A percentile compares a stretch with the other conserved stretches of the same genome.
These are phyloP conservation scores for Carposina sasakii DNA, from an alignment of 1,140 invertebrate genomes.

Conservation along the genomic window DNA sequence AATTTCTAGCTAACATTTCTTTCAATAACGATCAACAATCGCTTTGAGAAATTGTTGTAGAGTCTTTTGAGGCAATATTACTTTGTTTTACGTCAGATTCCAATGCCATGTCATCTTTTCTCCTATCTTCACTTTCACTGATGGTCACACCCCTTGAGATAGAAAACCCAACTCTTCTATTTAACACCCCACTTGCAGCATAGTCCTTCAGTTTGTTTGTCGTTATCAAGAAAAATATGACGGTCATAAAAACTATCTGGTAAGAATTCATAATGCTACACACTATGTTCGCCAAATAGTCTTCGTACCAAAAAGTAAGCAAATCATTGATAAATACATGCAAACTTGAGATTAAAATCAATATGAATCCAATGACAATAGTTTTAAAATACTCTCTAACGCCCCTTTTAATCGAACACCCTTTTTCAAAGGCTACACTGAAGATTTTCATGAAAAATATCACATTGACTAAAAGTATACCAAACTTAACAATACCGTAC, in stretches of 20 bases:
- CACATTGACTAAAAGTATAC: constrained; percentile 30
- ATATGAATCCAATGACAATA: constrained; percentile 30
- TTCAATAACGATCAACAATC: not conserved
- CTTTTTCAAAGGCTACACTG: constrained; percentile 23
- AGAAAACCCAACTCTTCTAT: too few species aligned
- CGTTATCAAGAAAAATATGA: constrained; percentile 30
- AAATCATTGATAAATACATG: constrained; percentile 41
- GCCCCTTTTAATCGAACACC: constrained; percentile 17
- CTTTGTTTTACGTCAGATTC: not conserved
- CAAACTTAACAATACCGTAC: constrained; percentile 31
- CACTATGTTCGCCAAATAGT: constrained; percentile 10
- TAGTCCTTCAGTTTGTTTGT: constrained; percentile 20
- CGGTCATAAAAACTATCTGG: constrained; percentile 28
- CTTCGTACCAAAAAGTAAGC: constrained; percentile 24
- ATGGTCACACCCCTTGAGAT: too few species aligned
- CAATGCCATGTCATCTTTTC: not conserved
- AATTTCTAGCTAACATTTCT: too few species aligned
- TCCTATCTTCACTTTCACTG: not conserved
- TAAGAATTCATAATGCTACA: constrained; percentile 41
- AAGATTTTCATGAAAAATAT: constrained; percentile 35
- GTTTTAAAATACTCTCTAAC: constrained; percentile 31
- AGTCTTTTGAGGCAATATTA: not conserved
- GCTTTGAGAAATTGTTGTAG: not conserved
- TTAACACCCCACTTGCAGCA: not conserved
- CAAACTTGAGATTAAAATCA: constrained; percentile 34